A percentile compares a stretch with the other conserved stretches of the same genome.
Conservation (phyloP, 2,797 vertebrate species). For the Trichosurus vulpecula region DNA sequence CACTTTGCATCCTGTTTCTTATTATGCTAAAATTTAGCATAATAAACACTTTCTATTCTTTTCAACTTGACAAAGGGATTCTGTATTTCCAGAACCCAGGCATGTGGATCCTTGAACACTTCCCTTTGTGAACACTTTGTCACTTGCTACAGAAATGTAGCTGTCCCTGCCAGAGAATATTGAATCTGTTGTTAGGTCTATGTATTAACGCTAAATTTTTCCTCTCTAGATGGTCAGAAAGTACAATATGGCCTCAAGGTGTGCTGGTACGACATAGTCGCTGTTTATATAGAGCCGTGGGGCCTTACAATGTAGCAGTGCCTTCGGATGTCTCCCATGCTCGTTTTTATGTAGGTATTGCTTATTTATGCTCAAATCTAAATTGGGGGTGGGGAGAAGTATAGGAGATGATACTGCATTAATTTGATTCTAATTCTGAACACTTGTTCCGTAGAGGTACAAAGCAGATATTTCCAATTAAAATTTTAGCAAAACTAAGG, state of each 20-base stretch:
- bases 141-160: constrained; percentile 55
- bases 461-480: not conserved
- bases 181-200: constrained; percentile 34
- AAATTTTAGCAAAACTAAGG: constrained; percentile 19
- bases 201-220: constrained; percentile 66
- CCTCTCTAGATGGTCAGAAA: constrained; percentile 95
- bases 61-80: constrained; percentile 52
- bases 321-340: constrained; percentile 98
- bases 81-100: constrained; percentile 66
- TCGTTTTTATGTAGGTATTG: constrained; percentile 97
- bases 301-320: constrained; percentile 97
- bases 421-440: not conserved
- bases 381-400: accelerated
- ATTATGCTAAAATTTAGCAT: constrained; percentile 39
- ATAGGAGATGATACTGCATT: constrained; percentile 9
- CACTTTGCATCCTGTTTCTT: constrained; percentile 48
- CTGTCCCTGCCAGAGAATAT: constrained; percentile 48
- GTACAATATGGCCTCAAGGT: constrained; percentile 98
- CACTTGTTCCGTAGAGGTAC: not conserved
- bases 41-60: constrained; percentile 60
- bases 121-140: constrained; percentile 55
- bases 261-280: constrained; percentile 98
- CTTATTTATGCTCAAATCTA: constrained; percentile 57
- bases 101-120: constrained; percentile 57
- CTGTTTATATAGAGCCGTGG: constrained; percentile 96